phyloP scores from a whole-genome alignment of 1,140 invertebrate species.

The Mactra quadrangularis region DNA sequence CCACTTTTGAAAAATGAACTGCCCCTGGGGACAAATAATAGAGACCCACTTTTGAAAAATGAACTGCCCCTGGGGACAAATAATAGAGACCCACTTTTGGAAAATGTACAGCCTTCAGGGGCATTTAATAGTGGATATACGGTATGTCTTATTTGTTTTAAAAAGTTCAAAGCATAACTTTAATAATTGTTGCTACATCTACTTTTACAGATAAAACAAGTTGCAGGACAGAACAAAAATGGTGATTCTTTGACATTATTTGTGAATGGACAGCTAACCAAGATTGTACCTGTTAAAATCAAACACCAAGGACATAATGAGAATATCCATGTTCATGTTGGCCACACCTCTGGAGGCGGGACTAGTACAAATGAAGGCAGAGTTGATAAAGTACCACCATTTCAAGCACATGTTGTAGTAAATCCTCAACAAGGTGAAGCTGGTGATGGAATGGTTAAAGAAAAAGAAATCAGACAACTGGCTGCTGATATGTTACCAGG shows the following conservation, averaged over 20 bases:
- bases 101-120: too few species aligned
- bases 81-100: too few species aligned
- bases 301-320: background rate
- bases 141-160: too few species aligned
- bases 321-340: slow-evolving; percentile 7
- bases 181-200: too few species aligned
- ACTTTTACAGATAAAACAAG: too few species aligned
- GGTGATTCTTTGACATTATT: slow-evolving; percentile 25
- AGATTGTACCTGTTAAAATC: slow-evolving; percentile 25
- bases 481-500: slow-evolving; percentile 22
- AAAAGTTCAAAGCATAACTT: too few species aligned
- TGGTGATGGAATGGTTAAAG: background rate
- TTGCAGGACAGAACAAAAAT: background rate
- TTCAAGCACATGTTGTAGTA: slow-evolving; percentile 32
- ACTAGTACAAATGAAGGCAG: background rate
- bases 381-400: slow-evolving; percentile 4
- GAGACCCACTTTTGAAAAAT: too few species aligned
- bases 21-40: too few species aligned
- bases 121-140: too few species aligned
- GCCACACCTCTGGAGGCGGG: background rate
- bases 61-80: too few species aligned
- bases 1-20: too few species aligned
- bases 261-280: slow-evolving; percentile 39
- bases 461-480: slow-evolving; percentile 36
- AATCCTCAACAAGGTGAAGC: slow-evolving; percentile 5